A percentile compares a stretch with the other conserved stretches of the same genome.
These are phyloP conservation scores for Fragum whitleyi DNA, from an alignment of 2,888 invertebrate genomes.

Conservation along the genomic window DNA sequence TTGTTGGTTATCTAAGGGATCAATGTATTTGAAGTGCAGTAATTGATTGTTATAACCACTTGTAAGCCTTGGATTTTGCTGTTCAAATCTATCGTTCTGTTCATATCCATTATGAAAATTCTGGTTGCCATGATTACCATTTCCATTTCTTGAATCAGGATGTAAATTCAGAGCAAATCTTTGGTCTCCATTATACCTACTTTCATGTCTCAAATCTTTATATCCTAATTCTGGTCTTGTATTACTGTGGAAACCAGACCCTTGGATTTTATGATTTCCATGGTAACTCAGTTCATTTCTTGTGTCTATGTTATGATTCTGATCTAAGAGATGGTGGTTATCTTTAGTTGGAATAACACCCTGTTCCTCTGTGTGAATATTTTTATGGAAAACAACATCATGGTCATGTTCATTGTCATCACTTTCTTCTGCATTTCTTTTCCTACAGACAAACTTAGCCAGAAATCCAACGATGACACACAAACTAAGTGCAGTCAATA, in stretches of 20 bases:
- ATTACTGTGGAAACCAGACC: neutral
- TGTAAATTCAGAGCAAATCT: neutral
- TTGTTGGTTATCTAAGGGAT: no score
- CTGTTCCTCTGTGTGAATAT: neutral
- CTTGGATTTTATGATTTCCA: neutral
- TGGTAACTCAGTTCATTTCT: neutral
- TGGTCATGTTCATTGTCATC: neutral
- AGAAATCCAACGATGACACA: neutral
- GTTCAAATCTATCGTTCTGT: neutral
- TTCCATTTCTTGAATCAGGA: neutral
- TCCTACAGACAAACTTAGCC: neutral
- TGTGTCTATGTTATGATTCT: neutral
- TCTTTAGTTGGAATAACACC: neutral
- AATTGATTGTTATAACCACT: neutral
- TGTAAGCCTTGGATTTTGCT: neutral
- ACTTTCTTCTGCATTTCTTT: neutral
- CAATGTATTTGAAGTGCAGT: no score
- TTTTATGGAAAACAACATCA: neutral
- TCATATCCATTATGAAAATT: neutral
- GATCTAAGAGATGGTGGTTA: neutral
- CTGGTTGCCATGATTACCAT: neutral
- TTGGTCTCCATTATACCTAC: neutral
- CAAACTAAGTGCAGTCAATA: neutral
- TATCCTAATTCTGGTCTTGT: neutral
- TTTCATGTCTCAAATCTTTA: neutral